Evolutionary conservation across 2,113 vertebrate genomes (phyloP).

Genomic region (Nicator chloris): DNA sequence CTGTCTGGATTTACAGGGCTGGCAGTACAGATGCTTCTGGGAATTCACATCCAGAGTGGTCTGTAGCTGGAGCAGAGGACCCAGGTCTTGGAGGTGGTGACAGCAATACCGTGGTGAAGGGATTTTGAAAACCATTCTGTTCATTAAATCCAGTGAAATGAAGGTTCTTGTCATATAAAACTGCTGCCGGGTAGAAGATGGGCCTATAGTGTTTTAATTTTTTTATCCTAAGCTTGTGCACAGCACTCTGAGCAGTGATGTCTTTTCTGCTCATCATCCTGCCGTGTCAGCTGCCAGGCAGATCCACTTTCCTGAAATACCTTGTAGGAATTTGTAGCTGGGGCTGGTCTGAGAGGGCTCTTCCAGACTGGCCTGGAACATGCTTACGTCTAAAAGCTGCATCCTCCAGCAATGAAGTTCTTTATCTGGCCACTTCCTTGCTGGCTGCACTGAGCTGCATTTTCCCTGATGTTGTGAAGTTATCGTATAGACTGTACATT

Average conservation of each 20-base stretch:
- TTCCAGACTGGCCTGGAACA: neutral
- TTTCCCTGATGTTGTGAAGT: constrained; percentile 10
- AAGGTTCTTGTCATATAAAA: neutral
- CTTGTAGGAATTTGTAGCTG: neutral
- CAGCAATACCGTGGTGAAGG: neutral
- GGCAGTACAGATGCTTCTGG: neutral
- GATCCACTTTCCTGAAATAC: neutral
- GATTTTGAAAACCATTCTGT: neutral
- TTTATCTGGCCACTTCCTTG: neutral
- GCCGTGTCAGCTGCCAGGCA: neutral
- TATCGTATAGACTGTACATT: constrained; percentile 12
- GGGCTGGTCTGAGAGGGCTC: neutral
- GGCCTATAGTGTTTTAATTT: accelerated
- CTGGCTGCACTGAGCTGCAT: neutral
- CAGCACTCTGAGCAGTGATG: neutral
- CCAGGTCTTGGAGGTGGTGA: neutral
- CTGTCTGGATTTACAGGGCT: neutral
- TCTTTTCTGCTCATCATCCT: neutral
- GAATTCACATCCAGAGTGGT: neutral
- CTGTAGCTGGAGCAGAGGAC: neutral
- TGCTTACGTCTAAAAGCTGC: neutral
- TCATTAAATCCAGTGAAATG: neutral
- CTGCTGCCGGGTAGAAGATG: neutral
- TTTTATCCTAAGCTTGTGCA: neutral
- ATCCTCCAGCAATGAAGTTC: neutral